These are phyloP conservation scores for Rhagophthalmus giganteus DNA, from an alignment of 2,888 invertebrate genomes.

Conservation along the genomic window DNA sequence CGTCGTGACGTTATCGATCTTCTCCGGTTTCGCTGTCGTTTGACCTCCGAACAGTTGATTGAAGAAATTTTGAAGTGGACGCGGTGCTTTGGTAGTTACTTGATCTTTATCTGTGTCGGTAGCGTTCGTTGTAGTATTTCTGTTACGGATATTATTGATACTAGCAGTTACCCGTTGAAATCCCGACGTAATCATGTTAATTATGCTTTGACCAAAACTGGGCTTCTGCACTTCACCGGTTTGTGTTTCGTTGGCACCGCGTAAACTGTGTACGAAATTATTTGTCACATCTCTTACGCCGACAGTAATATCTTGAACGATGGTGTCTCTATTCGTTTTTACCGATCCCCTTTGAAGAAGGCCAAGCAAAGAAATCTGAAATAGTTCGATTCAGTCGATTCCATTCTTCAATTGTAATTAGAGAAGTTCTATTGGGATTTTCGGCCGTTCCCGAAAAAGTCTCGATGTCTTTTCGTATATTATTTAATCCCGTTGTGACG, in stretches of 20 bases:
- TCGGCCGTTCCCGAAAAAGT: too few species aligned
- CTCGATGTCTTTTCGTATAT: constrained; percentile 14
- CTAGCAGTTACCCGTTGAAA: constrained; percentile 7
- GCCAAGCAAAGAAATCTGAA: constrained; percentile 12
- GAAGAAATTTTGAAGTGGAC: constrained; percentile 14
- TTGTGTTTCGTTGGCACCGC: not conserved
- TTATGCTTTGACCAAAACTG: constrained; percentile 9
- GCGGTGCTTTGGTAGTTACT: constrained; percentile 14
- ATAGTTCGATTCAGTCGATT: constrained; percentile 17
- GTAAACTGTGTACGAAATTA: constrained; percentile 11
- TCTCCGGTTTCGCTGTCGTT: not conserved
- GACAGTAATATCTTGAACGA: constrained; percentile 7
- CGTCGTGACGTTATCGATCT: not conserved
- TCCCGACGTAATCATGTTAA: constrained; percentile 4
- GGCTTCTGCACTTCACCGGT: not conserved
- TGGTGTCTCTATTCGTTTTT: constrained; percentile 1
- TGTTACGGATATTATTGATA: constrained; percentile 7
- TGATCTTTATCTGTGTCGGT: constrained; percentile 5
- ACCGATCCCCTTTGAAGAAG: constrained; percentile 5
- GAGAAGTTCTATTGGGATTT: constrained; percentile 2
- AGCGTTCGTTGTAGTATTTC: constrained; percentile 3
- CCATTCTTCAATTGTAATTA: constrained; percentile 16
- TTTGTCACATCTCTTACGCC: constrained; percentile 15
- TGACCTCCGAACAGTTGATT: not conserved
- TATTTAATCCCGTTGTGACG: constrained; percentile 11